Base-by-base conservation (phyloP, 1,140 invertebrate species). In the Doryteuthis pealeii region DNA sequence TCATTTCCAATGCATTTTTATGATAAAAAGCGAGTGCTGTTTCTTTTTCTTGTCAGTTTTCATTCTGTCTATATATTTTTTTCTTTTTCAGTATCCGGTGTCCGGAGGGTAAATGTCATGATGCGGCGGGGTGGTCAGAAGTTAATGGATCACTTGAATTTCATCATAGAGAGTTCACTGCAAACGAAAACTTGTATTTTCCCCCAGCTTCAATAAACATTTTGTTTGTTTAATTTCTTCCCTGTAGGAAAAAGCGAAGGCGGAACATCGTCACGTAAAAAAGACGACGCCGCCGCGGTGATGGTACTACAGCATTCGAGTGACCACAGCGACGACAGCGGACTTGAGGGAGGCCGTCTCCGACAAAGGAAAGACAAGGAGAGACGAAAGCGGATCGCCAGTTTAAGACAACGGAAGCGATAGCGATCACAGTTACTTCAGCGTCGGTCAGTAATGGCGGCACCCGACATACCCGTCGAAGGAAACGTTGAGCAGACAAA, bases 371-470 rank as follows among this genome's bases (percentile, higher is more conserved):
- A 68, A 70, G 81, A 83, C 74, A 78, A 76, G 72, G 81, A 82
- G 69, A 75, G 77, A 15, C 67, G 78, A 32, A 71, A 81, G 65
- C 80, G 83, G 45, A n/a, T n/a, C 85, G 84, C 10, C 35, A 40
- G 35, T n/a, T 5, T 40, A 10, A 3, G 35, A 40, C 35, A n/a
- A 40, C 10, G 35, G 35, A 0, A 80, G 80, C 71, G 87, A 83
- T 58, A 86, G 85, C 74, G 87, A 85, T 2, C 80, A 87, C 75
- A 86, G 85, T 76, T 87, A 87, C 75, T 82, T 75, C 43, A 87
- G 86, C 77, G 85, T n/a, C 86, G 85, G 80, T 40, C 35, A 40
- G 35, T 10, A 40, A 3, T 26, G 87, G 86, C 26, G 87, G 86
- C 4, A 87, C 86, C 4, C 62, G 75, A 28, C 73, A 71, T 15